Conservation (phyloP, 2,888 invertebrate genomes). For the Baccha elongata region DNA sequence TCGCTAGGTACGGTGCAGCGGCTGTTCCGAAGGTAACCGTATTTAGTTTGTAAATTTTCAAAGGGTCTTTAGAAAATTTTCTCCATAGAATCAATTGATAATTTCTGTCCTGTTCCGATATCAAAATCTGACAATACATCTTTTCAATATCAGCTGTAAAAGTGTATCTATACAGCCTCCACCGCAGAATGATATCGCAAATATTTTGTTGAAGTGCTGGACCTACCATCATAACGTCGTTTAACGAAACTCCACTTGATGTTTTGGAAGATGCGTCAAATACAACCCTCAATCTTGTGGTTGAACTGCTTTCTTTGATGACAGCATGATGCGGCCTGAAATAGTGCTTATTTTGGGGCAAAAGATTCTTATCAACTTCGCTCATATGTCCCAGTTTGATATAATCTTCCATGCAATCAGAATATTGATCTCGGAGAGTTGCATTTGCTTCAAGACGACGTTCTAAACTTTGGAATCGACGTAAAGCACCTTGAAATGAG, state of each 20-base stretch:
- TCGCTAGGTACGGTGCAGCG: slow-evolving; percentile 65
- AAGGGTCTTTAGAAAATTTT: neutral
- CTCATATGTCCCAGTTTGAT: neutral
- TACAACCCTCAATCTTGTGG: slow-evolving; percentile 61
- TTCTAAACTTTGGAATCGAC: neutral
- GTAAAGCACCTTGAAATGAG: slow-evolving; percentile 22
- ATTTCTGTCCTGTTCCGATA: too few species aligned
- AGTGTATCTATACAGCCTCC: too few species aligned
- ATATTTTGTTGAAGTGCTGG: too few species aligned
- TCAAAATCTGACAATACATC: too few species aligned
- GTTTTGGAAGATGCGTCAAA: too few species aligned
- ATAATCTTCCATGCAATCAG: slow-evolving; percentile 7
- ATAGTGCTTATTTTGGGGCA: slow-evolving; percentile 4
- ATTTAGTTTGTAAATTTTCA: slow-evolving; percentile 54
- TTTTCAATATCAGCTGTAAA: too few species aligned
- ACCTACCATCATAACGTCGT: slow-evolving; percentile 41
- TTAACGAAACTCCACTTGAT: slow-evolving; percentile 54
- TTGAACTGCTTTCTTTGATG: slow-evolving; percentile 48
- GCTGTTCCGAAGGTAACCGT: too few species aligned
- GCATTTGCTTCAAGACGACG: neutral
- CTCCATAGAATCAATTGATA: slow-evolving; percentile 66
- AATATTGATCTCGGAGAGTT: neutral
- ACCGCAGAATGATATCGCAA: too few species aligned
- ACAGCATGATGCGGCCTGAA: too few species aligned
- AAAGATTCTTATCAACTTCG: neutral